Percentiles rank a stretch among this genome's conserved stretches.
phyloP scores from a whole-genome alignment of 2,113 vertebrate species.

The Oophaga pumilio region DNA sequence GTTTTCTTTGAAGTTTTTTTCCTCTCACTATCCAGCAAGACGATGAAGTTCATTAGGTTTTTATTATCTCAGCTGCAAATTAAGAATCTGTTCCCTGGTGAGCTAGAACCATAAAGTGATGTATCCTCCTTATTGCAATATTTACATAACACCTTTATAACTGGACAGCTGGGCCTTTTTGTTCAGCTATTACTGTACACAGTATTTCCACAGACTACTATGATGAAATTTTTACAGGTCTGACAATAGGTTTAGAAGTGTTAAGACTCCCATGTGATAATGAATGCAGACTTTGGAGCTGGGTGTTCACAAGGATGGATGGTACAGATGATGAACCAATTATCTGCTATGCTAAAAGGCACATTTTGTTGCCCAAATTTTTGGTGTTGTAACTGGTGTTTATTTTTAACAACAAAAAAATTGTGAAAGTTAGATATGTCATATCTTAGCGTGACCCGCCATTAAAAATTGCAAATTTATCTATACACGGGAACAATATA shows the following conservation, averaged over 20 bases:
- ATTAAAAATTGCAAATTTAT: no score
- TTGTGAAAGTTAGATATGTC: not conserved
- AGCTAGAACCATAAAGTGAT: slow-evolving; percentile 78
- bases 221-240: not conserved
- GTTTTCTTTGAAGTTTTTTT: slow-evolving; percentile 91
- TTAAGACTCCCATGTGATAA: not conserved
- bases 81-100: slow-evolving; percentile 87
- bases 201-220: slow-evolving; percentile 51
- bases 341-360: not conserved
- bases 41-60: slow-evolving; percentile 84
- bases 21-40: slow-evolving; percentile 76
- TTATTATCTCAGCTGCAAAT: slow-evolving; percentile 86
- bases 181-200: slow-evolving; percentile 57
- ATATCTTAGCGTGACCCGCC: no score
- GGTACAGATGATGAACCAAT: not conserved
- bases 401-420: not conserved
- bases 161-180: slow-evolving; percentile 42
- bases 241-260: slow-evolving; percentile 1
- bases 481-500: no score
- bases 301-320: not conserved
- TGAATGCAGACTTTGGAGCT: not conserved
- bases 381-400: not conserved
- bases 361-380: not conserved
- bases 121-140: slow-evolving; percentile 86
- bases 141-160: slow-evolving; percentile 77